Evolutionary conservation across 1,140 invertebrate species (phyloP).

Genomic region (Anastatus disparis): DNA sequence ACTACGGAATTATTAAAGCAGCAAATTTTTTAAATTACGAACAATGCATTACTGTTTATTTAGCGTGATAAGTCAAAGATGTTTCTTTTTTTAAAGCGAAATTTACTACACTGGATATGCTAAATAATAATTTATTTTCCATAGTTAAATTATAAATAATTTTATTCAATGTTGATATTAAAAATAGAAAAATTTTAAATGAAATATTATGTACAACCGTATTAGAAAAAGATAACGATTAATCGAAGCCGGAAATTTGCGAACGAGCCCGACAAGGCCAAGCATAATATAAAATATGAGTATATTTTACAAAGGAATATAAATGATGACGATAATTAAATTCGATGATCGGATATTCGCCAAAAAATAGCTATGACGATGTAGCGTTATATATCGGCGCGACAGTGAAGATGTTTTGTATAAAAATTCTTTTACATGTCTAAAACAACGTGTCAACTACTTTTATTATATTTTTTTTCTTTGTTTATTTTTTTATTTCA

Average conservation of each 20-base stretch:
- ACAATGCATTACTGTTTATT: too few relatives aligned
- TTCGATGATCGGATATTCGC: constrained; percentile 1
- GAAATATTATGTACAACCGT: too few relatives aligned
- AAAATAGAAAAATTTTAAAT: too few relatives aligned
- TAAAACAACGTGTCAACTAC: constrained; percentile 5
- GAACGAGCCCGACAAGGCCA: constrained; percentile 48
- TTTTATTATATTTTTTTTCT: neutral
- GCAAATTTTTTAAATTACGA: too few relatives aligned
- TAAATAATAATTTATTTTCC: too few relatives aligned
- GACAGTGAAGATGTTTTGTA: neutral
- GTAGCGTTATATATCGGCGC: neutral
- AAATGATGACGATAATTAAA: constrained; percentile 31
- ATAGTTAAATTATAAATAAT: too few relatives aligned
- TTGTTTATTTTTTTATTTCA: constrained; percentile 1
- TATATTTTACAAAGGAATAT: constrained; percentile 53
- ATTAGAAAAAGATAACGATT: neutral
- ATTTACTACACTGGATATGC: too few relatives aligned
- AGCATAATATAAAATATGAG: constrained; percentile 55
- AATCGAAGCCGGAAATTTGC: constrained; percentile 31
- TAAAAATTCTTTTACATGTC: constrained; percentile 12
- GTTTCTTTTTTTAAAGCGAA: too few relatives aligned
- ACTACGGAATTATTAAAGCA: too few relatives aligned
- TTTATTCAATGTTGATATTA: too few relatives aligned
- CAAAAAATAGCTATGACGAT: constrained; percentile 8
- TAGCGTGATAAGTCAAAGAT: too few relatives aligned